Evolutionary conservation across 2,113 vertebrate species (phyloP), one percentile per base, ranked within the genome.

Genomic region (Sardina pilchardus): DNA sequence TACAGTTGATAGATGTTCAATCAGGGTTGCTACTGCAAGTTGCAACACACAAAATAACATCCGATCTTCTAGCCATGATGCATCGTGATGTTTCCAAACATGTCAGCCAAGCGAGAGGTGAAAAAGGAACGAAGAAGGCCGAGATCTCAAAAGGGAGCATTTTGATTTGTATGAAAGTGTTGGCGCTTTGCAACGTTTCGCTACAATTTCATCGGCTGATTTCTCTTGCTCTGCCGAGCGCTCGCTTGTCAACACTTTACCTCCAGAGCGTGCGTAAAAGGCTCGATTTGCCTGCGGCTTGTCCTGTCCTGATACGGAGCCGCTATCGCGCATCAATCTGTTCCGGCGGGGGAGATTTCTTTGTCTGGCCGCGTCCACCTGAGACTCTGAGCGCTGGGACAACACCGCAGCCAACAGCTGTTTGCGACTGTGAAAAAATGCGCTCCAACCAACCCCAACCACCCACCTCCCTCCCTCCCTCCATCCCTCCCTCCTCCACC

Each of bases 331-430:
- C 47, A 89, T 80, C 9, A 44, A 56, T 84, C 88, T 83, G 80
- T 83, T 88, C 87, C 47, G 86, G 85, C 47, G 86, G 85, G 43
- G 87, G 85, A 86, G 53, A 82, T 45, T 45, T 87, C 86, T 75
- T 36, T 83, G 30, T 90, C 89, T 88, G 81, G 75, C 16, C 84
- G 85, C 85, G 85, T 81, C 87, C 91, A 90, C 90, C 88, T 90
- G 91, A 90, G 90, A 88, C 84, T 87, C 47, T 81, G 16, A 26
- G 48, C 88, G 90, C 81, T 84, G 91, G 91, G 90, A 89, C 86
- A 50, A 90, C 82, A 82, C 17, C 30, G 67, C 30, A 80, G 83
- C 42, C 34, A 90, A 86, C 93, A 94, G 92, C 91, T 93, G 93
- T 90, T 92, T 84, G 85, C 86, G 56, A 87, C 82, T 42, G 56